Evolutionary conservation across 2,113 vertebrate species (phyloP).

Genomic region (Barbus barbus): DNA sequence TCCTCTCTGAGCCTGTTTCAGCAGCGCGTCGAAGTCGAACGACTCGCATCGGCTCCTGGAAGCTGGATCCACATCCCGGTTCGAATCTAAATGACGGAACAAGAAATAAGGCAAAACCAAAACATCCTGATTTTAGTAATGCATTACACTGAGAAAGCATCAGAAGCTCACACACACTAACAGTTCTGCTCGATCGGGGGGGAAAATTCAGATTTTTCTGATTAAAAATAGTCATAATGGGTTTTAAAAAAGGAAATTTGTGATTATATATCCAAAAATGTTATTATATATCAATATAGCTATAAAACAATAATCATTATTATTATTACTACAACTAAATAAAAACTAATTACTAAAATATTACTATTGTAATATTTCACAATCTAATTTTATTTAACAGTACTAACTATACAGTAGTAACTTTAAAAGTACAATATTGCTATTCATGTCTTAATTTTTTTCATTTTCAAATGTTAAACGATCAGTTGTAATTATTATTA

Average conservation of each 20-base stretch:
- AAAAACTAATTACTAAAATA: background rate
- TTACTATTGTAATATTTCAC: background rate
- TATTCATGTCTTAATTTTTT: no score
- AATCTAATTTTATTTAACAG: no score
- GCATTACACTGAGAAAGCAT: background rate
- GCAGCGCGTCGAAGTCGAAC: slow-evolving; percentile 95
- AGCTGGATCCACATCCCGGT: slow-evolving; percentile 79
- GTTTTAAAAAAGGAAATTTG: no score
- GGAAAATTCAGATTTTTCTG: no score
- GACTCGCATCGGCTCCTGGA: slow-evolving; percentile 84
- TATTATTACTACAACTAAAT: background rate
- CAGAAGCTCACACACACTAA: background rate
- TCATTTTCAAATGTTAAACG: no score
- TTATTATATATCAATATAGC: no score
- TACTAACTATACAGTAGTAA: no score
- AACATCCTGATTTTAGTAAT: background rate
- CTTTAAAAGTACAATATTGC: no score
- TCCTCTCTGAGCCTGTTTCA: slow-evolving; percentile 91
- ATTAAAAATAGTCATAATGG: no score
- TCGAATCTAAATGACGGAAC: slow-evolving; percentile 82
- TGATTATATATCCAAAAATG: no score
- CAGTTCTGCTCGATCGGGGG: background rate
- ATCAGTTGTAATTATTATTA: no score
- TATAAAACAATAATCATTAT: background rate
- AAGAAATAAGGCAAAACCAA: background rate